Evolutionary conservation across 2,113 vertebrate species (phyloP).

Genomic region (Prionailurus viverrinus): DNA sequence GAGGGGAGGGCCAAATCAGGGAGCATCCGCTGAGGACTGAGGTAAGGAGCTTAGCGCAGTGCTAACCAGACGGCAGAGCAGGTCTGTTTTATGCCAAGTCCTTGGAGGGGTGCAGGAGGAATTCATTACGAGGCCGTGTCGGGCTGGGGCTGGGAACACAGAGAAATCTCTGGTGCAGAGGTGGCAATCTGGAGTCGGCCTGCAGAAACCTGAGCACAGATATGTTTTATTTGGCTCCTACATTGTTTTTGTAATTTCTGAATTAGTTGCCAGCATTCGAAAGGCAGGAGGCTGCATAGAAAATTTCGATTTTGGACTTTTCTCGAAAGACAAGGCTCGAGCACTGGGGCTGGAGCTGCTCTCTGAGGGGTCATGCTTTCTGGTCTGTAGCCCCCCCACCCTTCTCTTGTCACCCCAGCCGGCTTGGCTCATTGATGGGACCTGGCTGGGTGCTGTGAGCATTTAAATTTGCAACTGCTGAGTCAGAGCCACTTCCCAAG

Average conservation of each 20-base stretch:
- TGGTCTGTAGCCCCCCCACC: too few species aligned
- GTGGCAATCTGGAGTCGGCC: too few species aligned
- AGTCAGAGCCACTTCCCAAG: background rate
- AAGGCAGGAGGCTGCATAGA: background rate
- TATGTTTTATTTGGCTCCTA: background rate
- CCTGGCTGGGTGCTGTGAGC: rapidly evolving
- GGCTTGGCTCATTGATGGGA: background rate
- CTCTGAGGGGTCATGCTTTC: background rate
- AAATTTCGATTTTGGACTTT: background rate
- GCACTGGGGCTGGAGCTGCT: background rate
- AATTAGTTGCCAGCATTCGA: background rate
- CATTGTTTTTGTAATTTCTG: background rate
- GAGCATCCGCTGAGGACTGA: rapidly evolving
- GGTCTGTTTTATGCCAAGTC: background rate
- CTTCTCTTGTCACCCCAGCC: background rate
- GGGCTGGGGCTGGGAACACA: background rate
- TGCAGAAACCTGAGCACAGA: background rate
- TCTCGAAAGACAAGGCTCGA: background rate
- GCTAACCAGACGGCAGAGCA: background rate
- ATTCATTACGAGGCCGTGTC: too few species aligned
- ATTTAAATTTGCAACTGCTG: background rate
- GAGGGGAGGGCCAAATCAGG: background rate
- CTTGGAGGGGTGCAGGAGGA: background rate
- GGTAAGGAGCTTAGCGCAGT: background rate
- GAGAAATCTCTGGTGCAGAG: background rate